Evolutionary conservation across 2,888 invertebrate genomes (phyloP), one percentile per base, ranked within the genome.

Genomic region (Nomada fucata): DNA sequence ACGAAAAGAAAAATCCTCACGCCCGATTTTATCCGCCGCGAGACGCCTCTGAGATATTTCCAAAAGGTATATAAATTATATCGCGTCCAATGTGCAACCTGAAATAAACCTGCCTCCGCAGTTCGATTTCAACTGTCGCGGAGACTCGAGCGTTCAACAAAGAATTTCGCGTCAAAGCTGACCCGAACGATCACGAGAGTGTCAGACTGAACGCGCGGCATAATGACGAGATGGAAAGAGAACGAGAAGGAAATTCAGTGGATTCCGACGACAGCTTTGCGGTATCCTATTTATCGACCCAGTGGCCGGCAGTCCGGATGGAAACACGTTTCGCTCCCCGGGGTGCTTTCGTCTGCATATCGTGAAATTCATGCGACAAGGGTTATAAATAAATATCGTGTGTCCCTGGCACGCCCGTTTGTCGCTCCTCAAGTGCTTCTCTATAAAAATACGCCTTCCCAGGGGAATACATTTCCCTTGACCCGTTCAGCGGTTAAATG

Each of bases 361-460:
- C 87, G 82, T 81, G 80, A 86, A 87, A 86, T 88, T 85, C 88
- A 81, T 79, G 80, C 84, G 84, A 88, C 86, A 67, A 63, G 61
- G 76, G 70, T 80, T 90, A 90, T 90, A 88, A 90, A 90, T 90
- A 89, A 89, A 82, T 80, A 84, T 86, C 83, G 83, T 83, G 64
- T 79, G 77, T 65, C 70, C 76, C 64, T 71, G 77, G 82, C 63
- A 69, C 61, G 80, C 76, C 76, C 76, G 84, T 79, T 88, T 84
- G 82, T 82, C 86, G 87, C 79, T 84, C 75, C 68, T 80, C 81
- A 80, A 84, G 79, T 84, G 78, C 60, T 69, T 80, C 69, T 64
- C 76, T 72, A 83, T 84, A 86, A 89, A 88, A 88, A 88, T 88
- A 89, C 77, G 72, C 65, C 80, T 59, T 77, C 82, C 79, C 72